Percentiles rank a stretch among this genome's conserved stretches.
Evolutionary conservation across 2,797 vertebrate species (phyloP).

Genomic region (Syngnathus acus): DNA sequence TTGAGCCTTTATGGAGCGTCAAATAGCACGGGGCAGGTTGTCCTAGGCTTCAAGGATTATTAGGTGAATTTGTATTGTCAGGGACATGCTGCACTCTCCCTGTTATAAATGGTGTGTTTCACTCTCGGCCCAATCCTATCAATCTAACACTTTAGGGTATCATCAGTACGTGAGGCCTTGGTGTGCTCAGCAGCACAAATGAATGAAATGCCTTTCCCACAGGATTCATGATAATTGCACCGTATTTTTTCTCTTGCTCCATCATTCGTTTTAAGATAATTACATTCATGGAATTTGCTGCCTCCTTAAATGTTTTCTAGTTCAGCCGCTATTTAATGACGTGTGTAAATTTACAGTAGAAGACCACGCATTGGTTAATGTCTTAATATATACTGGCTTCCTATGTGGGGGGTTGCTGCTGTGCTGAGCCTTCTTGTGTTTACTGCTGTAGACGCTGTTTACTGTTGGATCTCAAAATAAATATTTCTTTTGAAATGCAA

Average conservation of each 20-base stretch:
- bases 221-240: conserved; percentile 17
- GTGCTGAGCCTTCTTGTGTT: conserved; percentile 18
- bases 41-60: conserved; percentile 52
- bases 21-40: conserved; percentile 25
- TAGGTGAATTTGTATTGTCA: conserved; percentile 46
- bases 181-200: conserved; percentile 14
- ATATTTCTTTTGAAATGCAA: conserved; percentile 54
- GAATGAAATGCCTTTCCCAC: conserved; percentile 17
- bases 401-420: conserved; percentile 3
- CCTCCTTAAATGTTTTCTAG: conserved; percentile 10
- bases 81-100: conserved; percentile 33
- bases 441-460: conserved; percentile 23
- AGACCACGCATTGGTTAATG: conserved; percentile 10
- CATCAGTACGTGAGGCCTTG: conserved; percentile 41
- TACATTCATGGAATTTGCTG: conserved; percentile 7
- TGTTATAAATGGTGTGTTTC: conserved; percentile 46
- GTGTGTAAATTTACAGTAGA: conserved; percentile 16
- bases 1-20: conserved; percentile 17
- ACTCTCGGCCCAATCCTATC: conserved; percentile 48
- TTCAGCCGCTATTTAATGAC: not conserved
- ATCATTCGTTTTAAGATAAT: conserved; percentile 7
- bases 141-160: conserved; percentile 47
- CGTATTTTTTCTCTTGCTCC: conserved; percentile 8
- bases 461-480: conserved; percentile 43
- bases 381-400: conserved; percentile 20